Evolutionary conservation across 1,140 invertebrate species (phyloP).

Genomic region (Trigoniulus corallinus): DNA sequence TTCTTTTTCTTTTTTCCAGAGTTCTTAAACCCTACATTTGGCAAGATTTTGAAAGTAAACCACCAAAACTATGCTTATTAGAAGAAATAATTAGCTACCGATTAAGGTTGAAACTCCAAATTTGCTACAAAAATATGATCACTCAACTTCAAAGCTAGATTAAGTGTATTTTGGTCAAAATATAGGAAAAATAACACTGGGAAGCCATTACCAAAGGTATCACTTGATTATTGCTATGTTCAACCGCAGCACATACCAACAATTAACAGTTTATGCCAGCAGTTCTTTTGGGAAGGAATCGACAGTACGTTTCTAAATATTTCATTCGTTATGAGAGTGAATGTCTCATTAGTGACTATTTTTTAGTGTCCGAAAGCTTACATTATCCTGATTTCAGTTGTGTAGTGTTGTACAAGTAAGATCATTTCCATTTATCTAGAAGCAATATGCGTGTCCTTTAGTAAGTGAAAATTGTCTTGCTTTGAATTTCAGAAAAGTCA

Average conservation of each 20-base stretch:
- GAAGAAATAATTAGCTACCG: constrained; percentile 52
- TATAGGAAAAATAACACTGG: too few relatives aligned
- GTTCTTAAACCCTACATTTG: constrained; percentile 60
- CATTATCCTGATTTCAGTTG: constrained; percentile 85
- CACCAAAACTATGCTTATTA: constrained; percentile 51
- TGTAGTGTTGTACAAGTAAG: constrained; percentile 56
- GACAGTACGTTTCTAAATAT: constrained; percentile 43
- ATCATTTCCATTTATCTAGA: too few relatives aligned
- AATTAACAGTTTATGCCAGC: constrained; percentile 59
- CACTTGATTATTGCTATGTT: constrained; percentile 73
- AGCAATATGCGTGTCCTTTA: background rate
- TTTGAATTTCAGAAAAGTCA: constrained; percentile 35
- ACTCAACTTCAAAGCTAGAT: too few relatives aligned
- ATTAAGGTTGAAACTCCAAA: too few relatives aligned
- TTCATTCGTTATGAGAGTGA: background rate
- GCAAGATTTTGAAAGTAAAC: constrained; percentile 40
- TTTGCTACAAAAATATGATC: too few relatives aligned
- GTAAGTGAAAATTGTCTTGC: background rate
- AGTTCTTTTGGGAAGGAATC: constrained; percentile 80
- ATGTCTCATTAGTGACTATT: constrained; percentile 11
- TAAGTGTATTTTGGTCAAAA: too few relatives aligned
- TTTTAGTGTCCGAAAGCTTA: constrained; percentile 66
- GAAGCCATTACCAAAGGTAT: too few relatives aligned
- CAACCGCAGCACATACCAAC: constrained; percentile 71
- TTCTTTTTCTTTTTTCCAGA: constrained; percentile 24